Evolutionary conservation across 2,797 vertebrate species (phyloP).

Genomic region (Notolepis coatsorum): DNA sequence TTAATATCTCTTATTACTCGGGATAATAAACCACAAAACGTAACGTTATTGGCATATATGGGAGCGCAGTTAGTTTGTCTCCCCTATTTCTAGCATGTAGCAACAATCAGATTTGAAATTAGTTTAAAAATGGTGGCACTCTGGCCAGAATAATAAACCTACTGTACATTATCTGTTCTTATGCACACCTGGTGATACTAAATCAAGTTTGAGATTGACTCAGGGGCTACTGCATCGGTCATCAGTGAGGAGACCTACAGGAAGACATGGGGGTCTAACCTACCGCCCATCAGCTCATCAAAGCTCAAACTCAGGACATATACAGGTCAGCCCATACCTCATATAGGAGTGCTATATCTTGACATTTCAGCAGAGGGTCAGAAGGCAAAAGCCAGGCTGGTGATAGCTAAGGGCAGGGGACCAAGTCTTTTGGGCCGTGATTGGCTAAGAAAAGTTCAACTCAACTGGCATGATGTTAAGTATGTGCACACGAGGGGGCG

Average conservation of each 20-base stretch:
- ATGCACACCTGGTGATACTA: too few species aligned
- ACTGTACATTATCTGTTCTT: too few species aligned
- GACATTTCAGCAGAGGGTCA: not conserved
- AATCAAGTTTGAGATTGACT: conserved; percentile 27
- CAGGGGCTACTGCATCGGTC: conserved; percentile 13
- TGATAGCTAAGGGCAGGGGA: conserved; percentile 16
- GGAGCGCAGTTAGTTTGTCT: too few species aligned
- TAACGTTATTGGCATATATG: too few species aligned
- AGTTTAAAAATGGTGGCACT: too few species aligned
- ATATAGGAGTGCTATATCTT: conserved; percentile 4
- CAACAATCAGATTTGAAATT: too few species aligned
- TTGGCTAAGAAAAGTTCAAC: conserved; percentile 8
- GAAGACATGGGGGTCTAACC: conserved; percentile 1
- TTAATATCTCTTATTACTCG: too few species aligned
- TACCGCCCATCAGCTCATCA: not conserved
- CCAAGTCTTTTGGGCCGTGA: conserved; percentile 21
- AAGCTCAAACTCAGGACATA: conserved; percentile 10
- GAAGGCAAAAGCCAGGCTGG: not conserved
- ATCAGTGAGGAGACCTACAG: conserved; percentile 28
- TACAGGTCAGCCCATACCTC: too few species aligned
- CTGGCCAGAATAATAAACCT: too few species aligned
- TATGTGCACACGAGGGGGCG: not conserved
- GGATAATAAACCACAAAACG: too few species aligned
- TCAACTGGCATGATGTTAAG: not conserved
- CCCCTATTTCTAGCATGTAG: too few species aligned